Conservation (phyloP, 2,797 vertebrate species). For the Chrysocyon brachyurus region DNA sequence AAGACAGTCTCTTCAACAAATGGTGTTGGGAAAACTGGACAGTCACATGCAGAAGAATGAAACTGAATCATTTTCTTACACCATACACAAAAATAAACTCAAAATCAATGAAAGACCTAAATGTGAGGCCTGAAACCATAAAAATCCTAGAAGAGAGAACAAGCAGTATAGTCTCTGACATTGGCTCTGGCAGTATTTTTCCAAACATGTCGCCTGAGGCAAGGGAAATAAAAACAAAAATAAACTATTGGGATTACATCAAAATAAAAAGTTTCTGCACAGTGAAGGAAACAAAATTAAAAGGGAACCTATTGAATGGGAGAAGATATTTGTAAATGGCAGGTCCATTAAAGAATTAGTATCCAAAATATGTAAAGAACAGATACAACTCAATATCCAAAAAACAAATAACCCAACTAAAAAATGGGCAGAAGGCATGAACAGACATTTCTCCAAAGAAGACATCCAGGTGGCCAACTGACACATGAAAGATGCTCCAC, state of each 20-base stretch:
- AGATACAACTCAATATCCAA: too few species aligned
- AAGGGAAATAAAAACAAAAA: background rate
- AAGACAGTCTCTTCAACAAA: background rate
- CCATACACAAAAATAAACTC: background rate
- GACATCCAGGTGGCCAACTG: background rate
- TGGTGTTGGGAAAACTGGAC: background rate
- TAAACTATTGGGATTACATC: background rate
- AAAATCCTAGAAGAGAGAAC: background rate
- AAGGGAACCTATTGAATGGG: background rate
- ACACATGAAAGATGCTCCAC: background rate
- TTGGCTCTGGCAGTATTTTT: background rate
- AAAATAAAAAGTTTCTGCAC: background rate
- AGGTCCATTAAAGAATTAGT: background rate
- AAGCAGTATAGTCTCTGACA: background rate
- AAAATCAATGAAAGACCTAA: background rate
- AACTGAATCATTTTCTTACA: background rate
- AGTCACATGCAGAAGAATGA: background rate
- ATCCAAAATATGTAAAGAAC: background rate
- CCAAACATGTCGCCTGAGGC: background rate
- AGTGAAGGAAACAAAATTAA: background rate
- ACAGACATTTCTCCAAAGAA: background rate
- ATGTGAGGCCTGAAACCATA: background rate
- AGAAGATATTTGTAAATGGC: background rate
- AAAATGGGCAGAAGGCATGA: background rate
- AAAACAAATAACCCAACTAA: background rate